Base-by-base conservation (phyloP, 2,113 vertebrate species). In the Trochalopteron elliotii region DNA sequence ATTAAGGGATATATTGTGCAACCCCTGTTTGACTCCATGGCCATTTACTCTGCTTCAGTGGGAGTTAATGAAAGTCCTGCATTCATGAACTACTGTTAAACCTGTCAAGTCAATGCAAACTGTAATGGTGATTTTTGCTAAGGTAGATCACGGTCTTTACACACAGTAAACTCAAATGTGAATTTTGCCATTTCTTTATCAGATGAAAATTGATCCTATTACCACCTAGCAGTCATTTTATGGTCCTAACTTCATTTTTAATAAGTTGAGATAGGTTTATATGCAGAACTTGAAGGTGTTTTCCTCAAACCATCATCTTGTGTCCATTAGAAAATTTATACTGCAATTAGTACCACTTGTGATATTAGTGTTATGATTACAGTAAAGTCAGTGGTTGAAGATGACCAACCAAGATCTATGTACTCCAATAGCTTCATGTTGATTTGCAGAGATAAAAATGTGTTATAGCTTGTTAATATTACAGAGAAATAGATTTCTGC, bases 11-110 rank as follows among this genome's bases (percentile, higher is more conserved):
- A 44, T 57, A 61, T 68, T 89, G 27, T 84, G 72, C 83, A 96
- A 87, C 56, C 76, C 35, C 49, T 53, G 30, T 37, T 74, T 91
- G 89, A 94, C 85, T 94, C 60, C 70, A 9, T 14, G 35, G 77
- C 27, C 86, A 71, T 93, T 95, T 95, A 70, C 84, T 90, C 55
- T 75, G 88, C 79, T 93, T 95, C 76, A 53, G 44, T 93, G 68
- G 65, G 88, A 92, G 49, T 84, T 94, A 70, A 92, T 83, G 53
- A n/a, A 75, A 86, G 57, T 86, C 53, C 28, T 87, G 42, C 52
- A 55, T 72, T 96, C 79, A 45, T 90, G 88, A 90, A 52, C 64
- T 78, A 67, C 90, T 88, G 85, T 47, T 93, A 95, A 90, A 86
- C 14, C 55, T 93, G 79, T 81, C 82, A 83, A 67, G 70, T 64